Percentiles rank a stretch among this genome's conserved stretches.
Conservation (phyloP, 2,113 vertebrate species). For the Paradoxurus hermaphroditus region DNA sequence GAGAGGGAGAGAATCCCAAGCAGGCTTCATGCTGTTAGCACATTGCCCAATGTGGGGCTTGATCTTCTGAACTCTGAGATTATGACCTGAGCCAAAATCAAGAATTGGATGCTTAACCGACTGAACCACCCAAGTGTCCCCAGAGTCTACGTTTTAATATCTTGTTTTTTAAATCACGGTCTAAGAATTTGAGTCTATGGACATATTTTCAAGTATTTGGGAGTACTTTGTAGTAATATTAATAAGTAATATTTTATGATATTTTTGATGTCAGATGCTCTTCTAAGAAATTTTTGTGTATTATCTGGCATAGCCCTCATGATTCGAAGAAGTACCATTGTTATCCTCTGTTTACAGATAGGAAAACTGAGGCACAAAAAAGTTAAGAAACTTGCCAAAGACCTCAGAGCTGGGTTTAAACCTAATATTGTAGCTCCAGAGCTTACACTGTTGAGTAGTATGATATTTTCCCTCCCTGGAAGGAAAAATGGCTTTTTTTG, state of each 20-base stretch:
- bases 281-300: background rate
- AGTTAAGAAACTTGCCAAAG: background rate
- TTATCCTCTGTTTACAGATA: background rate
- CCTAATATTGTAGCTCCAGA: background rate
- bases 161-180: background rate
- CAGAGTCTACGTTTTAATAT: conserved; percentile 13
- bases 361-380: background rate
- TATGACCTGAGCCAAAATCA: no score
- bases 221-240: background rate
- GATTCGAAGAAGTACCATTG: background rate
- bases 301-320: background rate
- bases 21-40: no score
- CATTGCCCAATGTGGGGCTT: no score
- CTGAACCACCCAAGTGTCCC: no score
- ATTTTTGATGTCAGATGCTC: background rate
- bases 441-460: background rate
- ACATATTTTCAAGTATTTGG: background rate
- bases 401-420: background rate
- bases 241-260: background rate
- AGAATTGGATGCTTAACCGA: no score
- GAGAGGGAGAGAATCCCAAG: no score
- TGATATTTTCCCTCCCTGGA: background rate
- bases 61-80: no score
- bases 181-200: background rate
- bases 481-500: background rate